Evolutionary conservation across 2,113 vertebrate genomes (phyloP).

Genomic region (Catharus bicknelli): DNA sequence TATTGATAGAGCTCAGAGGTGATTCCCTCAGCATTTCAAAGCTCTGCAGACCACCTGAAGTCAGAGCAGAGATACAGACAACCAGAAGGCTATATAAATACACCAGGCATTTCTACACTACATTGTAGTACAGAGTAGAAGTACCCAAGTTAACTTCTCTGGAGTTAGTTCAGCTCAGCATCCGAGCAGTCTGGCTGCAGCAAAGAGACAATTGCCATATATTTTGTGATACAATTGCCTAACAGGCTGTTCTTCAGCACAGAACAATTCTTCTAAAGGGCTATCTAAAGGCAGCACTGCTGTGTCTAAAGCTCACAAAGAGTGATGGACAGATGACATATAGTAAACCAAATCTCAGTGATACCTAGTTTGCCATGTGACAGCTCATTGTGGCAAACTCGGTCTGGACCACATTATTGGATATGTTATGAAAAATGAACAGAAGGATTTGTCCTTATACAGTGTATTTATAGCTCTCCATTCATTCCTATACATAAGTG

Average conservation of each 20-base stretch:
- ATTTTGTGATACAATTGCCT: neutral
- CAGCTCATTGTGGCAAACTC: neutral
- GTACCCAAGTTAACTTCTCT: neutral
- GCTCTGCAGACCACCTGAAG: neutral
- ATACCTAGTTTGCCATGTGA: neutral
- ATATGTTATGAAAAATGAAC: neutral
- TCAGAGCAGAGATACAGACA: neutral
- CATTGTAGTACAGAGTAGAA: neutral
- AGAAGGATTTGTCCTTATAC: neutral
- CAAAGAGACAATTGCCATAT: neutral
- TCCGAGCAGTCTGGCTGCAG: neutral
- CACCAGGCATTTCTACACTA: neutral
- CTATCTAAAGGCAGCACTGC: neutral
- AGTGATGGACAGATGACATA: neutral
- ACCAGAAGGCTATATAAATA: neutral
- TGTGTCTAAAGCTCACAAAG: neutral
- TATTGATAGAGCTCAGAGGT: neutral
- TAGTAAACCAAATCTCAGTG: neutral
- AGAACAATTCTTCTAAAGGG: accelerated
- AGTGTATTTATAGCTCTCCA: neutral
- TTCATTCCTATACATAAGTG: neutral
- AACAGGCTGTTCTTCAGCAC: neutral
- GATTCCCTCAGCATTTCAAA: neutral
- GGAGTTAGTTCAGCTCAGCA: neutral
- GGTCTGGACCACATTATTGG: neutral